Base-by-base conservation (phyloP, 2,113 vertebrate genomes). In the Rhagologus leucostigma region DNA sequence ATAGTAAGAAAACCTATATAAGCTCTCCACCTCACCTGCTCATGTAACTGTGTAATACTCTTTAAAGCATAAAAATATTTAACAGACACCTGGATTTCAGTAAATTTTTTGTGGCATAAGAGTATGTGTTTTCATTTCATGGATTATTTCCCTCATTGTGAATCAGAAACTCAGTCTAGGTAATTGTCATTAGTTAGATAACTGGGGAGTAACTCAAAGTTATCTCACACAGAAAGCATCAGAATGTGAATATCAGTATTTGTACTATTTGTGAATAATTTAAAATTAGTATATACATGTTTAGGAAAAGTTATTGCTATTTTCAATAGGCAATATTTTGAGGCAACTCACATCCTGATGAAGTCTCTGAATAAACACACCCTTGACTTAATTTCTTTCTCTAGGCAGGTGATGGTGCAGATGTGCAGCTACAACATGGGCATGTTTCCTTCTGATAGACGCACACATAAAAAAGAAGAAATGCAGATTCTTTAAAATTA, bases 111-210 rank as follows among this genome's bases (percentile, higher is more conserved):
- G 37, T 75, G n/a, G 27, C 9, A 64, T 79, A 56, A 47, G 29
- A 65, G 26, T 22, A 29, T n/a, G 41, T 33, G 59, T 63, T 80
- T 94, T 94, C 42, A 91, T 93, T 96, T 94, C 79, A 92, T 69
- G 85, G 59, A 74, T 23, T 88, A 67, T 78, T 92, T 91, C 74
- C 32, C 53, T 84, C 37, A 68, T 37, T 77, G 56, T 55, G 44
- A 93, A 78, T 55, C 81, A 80, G n/a, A 65, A 92, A 82, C 32
- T 62, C 27, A 53, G 12, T 65, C 57, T 60, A 74, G 35, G 37
- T 82, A 93, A 84, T 62, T 88, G 33, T 42, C 84, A 91, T 81
- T 91, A 73, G 71, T 41, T 64, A 59, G 44, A 41, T 89, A 92
- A 94, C 64, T 87, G 73, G 29, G 41, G 65, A 69, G 52, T 60